Evolutionary conservation across 2,113 vertebrate genomes (phyloP), one percentile per base, ranked within the genome.

Genomic region (Hemiprocne comata): DNA sequence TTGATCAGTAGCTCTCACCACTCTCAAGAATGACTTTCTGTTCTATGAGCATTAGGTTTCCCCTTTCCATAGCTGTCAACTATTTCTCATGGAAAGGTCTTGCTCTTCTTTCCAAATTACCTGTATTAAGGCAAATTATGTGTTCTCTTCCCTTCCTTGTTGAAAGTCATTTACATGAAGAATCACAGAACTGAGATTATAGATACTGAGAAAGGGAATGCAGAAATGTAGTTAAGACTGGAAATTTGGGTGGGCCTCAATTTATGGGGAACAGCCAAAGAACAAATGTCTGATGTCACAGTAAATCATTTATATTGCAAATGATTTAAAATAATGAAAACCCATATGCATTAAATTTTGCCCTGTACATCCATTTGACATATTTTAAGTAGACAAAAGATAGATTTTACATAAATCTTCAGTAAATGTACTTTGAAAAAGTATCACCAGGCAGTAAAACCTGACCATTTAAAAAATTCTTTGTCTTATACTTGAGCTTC

Each of bases 341-440:
- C 79, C 90, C 65, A 72, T 90, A 93, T 82, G 88, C 95, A 96
- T 96, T 97, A 96, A 89, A 96, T 95, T 96, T 97, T 92, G 94
- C 95, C 95, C 94, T 73, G 76, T 89, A 96, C 93, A 92, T 93
- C 90, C 88, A 96, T 93, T 95, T 94, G 76, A 92, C 73, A 76
- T 94, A 92, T 93, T 95, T 89, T 93, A 96, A 96, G 93, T 79
- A 96, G 96, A 89, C 93, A 94, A 96, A 96, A 91, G 86, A 96
- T 92, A 95, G 95, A 97, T 97, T 97, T 94, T 95, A 92, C 96
- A 96, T 97, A 97, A 95, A 96, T 97, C 93, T 95, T 88, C 73
- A 61, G 66, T 88, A 96, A 94, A 96, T 90, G 93, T 96, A 87
- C 64, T 96, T 93, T 0, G 1, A 93, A 95, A 95, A 96, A 93